A percentile compares a stretch with the other conserved stretches of the same genome.
phyloP scores from a whole-genome alignment of 2,797 vertebrate genomes.

The Thaleichthys pacificus region DNA sequence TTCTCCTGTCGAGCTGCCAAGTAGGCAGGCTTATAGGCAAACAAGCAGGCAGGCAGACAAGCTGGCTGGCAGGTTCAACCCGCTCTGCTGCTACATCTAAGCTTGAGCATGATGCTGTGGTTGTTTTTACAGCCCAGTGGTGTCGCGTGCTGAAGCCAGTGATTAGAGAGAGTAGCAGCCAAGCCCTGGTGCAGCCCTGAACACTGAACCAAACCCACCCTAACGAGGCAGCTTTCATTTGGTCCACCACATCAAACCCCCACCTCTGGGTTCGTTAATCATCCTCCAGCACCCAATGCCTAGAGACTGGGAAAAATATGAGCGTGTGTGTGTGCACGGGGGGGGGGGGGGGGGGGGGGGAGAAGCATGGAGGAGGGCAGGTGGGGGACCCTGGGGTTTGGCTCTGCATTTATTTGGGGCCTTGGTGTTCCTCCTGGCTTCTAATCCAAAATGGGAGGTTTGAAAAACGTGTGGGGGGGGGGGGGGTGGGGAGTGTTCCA shows the following conservation, averaged over 20 bases:
- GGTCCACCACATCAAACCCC: conserved; percentile 45
- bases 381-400: conserved; percentile 15
- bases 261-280: conserved; percentile 32
- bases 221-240: conserved; percentile 20
- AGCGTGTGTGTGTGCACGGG: background rate
- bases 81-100: background rate
- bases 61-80: background rate
- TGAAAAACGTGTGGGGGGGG: background rate
- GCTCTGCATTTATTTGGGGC: conserved; percentile 9
- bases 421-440: conserved; percentile 19
- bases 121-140: conserved; percentile 31
- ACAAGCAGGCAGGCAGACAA: background rate
- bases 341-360: background rate
- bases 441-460: conserved; percentile 31
- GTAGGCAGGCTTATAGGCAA: background rate
- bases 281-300: conserved; percentile 4
- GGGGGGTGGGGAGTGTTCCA: no score
- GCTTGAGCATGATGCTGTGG: background rate
- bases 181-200: conserved; percentile 14
- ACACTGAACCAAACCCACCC: conserved; percentile 29
- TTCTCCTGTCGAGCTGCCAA: background rate
- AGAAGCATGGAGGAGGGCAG: background rate
- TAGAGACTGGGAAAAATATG: background rate
- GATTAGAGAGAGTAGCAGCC: conserved; percentile 45
- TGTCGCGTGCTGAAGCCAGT: conserved; percentile 21